A percentile compares a stretch with the other conserved stretches of the same genome.
phyloP scores from a whole-genome alignment of 2,797 vertebrate species.

The Hybognathus amarus region DNA sequence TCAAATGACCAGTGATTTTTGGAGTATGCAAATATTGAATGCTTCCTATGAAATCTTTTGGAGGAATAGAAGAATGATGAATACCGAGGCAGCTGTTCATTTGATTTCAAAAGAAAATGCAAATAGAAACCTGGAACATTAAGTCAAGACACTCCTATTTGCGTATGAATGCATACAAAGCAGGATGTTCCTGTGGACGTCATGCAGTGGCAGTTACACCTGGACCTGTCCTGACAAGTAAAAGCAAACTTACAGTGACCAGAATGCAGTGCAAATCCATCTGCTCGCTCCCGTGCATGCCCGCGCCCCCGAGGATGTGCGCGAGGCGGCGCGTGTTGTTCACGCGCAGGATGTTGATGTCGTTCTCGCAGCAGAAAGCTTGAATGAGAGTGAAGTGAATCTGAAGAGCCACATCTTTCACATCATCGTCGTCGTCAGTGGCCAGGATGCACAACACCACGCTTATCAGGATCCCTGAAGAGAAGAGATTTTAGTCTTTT shows the following conservation, averaged over 20 bases:
- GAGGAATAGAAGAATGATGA: background rate
- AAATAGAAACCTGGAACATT: background rate
- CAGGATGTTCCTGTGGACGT: background rate
- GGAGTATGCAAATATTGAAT: background rate
- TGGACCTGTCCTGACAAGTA: conserved; percentile 63
- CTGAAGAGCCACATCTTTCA: conserved; percentile 89
- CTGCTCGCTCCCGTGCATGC: conserved; percentile 78
- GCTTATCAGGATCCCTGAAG: conserved; percentile 89
- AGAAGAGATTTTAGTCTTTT: background rate
- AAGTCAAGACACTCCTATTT: background rate
- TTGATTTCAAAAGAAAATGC: background rate
- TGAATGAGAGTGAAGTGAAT: conserved; percentile 98
- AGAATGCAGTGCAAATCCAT: conserved; percentile 93
- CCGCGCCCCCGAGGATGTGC: conserved; percentile 78
- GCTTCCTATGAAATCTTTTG: background rate
- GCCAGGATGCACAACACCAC: conserved; percentile 92
- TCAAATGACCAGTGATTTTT: background rate
- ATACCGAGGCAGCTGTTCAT: background rate
- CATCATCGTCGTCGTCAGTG: conserved; percentile 89
- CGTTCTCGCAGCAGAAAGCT: conserved; percentile 95
- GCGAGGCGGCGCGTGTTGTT: conserved; percentile 89
- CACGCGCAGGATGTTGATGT: conserved; percentile 92
- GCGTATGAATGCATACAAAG: background rate
- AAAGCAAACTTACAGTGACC: conserved; percentile 82
- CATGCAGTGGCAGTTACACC: background rate